Percentiles rank a stretch among this genome's conserved stretches.
These are phyloP conservation scores for Trichopoda pennipes DNA, from an alignment of 2,888 invertebrate species.

Conservation along the genomic window DNA sequence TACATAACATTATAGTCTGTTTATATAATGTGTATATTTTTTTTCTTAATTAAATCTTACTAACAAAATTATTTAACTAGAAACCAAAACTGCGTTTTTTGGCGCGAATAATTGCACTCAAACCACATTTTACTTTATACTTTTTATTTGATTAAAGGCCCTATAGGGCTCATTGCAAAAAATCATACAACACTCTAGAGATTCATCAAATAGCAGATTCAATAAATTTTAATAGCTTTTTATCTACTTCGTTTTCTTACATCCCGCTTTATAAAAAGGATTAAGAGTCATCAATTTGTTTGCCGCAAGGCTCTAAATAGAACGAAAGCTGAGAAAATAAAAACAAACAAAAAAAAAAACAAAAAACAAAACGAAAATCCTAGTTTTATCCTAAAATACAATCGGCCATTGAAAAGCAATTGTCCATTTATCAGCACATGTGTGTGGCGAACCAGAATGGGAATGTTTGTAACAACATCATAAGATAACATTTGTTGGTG, in stretches of 20 bases:
- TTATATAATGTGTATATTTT: no score
- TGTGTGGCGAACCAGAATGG: conserved; percentile 28
- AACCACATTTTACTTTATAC: background rate
- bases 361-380: conserved; percentile 49
- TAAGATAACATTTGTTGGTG: conserved; percentile 56
- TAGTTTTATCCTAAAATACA: conserved; percentile 59
- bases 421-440: conserved; percentile 57
- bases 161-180: background rate
- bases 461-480: conserved; percentile 34
- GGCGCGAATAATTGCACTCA: background rate
- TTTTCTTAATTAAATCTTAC: no score
- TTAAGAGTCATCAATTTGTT: conserved; percentile 56
- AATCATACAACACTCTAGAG: background rate
- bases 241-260: conserved; percentile 14
- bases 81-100: no score
- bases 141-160: background rate
- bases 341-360: no score
- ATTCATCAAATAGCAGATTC: conserved; percentile 9
- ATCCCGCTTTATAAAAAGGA: conserved; percentile 40
- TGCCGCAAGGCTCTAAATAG: conserved; percentile 34
- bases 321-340: background rate
- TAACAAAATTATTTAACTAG: no score
- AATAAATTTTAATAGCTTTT: conserved; percentile 45
- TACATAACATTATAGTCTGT: no score
- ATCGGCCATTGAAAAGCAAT: conserved; percentile 58